Evolutionary conservation across 2,113 vertebrate genomes (phyloP).

Genomic region (Chaetorhynchus papuensis): DNA sequence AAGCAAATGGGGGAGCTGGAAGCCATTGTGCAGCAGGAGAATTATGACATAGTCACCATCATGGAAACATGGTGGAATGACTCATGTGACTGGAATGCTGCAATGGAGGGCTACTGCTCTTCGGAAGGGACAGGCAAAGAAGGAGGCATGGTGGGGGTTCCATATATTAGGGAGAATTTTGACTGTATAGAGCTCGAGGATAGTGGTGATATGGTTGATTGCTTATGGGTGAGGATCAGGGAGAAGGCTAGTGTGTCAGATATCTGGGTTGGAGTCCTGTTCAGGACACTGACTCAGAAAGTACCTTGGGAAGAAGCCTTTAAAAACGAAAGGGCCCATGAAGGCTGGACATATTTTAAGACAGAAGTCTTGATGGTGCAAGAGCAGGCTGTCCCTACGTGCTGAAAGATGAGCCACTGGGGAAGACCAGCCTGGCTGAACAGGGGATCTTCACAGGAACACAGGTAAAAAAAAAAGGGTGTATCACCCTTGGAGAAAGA

Average conservation of each 20-base stretch:
- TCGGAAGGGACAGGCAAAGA: not conserved
- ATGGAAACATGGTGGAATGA: rapidly evolving
- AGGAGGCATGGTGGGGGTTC: not conserved
- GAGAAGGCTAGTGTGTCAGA: not conserved
- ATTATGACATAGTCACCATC: too few species aligned
- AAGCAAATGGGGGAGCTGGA: not conserved
- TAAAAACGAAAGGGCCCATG: not conserved
- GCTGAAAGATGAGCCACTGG: too few species aligned
- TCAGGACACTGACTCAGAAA: not conserved
- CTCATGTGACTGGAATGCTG: rapidly evolving
- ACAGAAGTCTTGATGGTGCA: not conserved
- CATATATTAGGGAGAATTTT: not conserved
- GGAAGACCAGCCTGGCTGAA: not conserved
- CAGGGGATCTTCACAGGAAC: not conserved
- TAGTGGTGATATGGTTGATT: not conserved
- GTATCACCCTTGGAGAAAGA: not conserved
- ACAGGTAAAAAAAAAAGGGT: not conserved
- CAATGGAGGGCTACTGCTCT: not conserved
- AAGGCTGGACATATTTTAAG: not conserved
- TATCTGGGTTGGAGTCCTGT: not conserved
- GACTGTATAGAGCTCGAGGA: not conserved
- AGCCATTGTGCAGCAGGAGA: too few species aligned
- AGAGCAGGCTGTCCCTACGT: not conserved
- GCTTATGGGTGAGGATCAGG: not conserved
- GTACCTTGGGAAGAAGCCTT: not conserved